Evolutionary conservation across 1,140 invertebrate genomes (phyloP).

Genomic region (Pogonognathellus flavescens): DNA sequence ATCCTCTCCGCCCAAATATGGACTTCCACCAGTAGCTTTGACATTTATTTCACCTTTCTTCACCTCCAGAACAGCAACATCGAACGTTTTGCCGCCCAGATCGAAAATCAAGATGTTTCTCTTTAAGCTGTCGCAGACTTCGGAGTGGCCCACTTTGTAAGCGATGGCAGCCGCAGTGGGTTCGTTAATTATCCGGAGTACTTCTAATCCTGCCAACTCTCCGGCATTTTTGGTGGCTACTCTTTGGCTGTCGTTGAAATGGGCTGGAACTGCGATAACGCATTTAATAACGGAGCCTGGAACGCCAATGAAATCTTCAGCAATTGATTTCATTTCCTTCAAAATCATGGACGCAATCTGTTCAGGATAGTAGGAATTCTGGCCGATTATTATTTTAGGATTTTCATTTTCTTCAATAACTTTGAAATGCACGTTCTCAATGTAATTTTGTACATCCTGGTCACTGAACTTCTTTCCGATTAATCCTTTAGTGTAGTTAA

Average conservation of each 20-base stretch:
- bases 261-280: slow-evolving; percentile 76
- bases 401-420: slow-evolving; percentile 68
- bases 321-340: slow-evolving; percentile 71
- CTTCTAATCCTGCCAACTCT: slow-evolving; percentile 72
- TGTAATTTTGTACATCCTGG: slow-evolving; percentile 73
- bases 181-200: slow-evolving; percentile 75
- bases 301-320: slow-evolving; percentile 75
- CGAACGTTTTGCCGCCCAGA: slow-evolving; percentile 74
- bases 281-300: slow-evolving; percentile 70
- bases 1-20: slow-evolving; percentile 97
- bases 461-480: slow-evolving; percentile 75
- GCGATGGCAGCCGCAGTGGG: slow-evolving; percentile 75
- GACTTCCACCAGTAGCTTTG: slow-evolving; percentile 88
- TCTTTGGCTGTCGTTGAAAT: slow-evolving; percentile 75
- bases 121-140: too few relatives aligned
- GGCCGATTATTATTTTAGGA: slow-evolving; percentile 71
- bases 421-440: slow-evolving; percentile 75
- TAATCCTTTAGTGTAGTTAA: slow-evolving; percentile 77
- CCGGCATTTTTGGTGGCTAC: slow-evolving; percentile 75
- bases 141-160: slow-evolving; percentile 75
- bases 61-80: slow-evolving; percentile 90
- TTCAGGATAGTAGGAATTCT: slow-evolving; percentile 71
- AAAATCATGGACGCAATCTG: slow-evolving; percentile 74
- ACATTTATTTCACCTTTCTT: slow-evolving; percentile 82
- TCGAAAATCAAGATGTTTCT: slow-evolving; percentile 73